Base-by-base conservation (phyloP, 2,888 invertebrate species). In the Thymelicus acteon region DNA sequence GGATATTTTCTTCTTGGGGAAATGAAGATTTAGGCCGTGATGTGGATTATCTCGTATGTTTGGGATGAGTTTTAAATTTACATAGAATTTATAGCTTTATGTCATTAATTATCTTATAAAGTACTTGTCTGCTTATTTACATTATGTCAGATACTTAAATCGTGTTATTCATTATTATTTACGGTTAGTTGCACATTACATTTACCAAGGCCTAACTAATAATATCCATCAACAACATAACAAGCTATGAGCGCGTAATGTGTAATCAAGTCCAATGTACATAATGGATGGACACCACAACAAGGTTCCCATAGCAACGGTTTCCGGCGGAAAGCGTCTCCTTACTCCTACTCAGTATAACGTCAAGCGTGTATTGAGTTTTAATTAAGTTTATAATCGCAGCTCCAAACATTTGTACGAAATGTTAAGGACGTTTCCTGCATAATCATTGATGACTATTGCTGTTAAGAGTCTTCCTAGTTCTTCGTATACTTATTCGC, bases 251-350 rank as follows among this genome's bases (percentile, higher is more conserved):
- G 40, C 60, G 60, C 40, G 57, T 58, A 52, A 15, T 39, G 12
- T 60, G 54, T 68, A 31, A 67, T 60, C 44, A 44, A 54, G 44
- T 67, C 31, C 40, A 69, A 62, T 39, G 48, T 54, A 31, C 63
- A 57, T 57, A 65, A 24, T 48, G 37, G 54, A 44, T 54, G 54
- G 39, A 54, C 63, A 58, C 57, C 73, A 73, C 77, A 78, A 79
- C 79, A 80, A 79, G 79, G 81, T 80, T 84, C 82, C 81, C 80
- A 82, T 82, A 80, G 80, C 78, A 75, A 79, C 79, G 75, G 82
- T 85, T 84, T 91, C 90, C 91, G 88, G 78, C 89, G 89, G 89
- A 89, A 85, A 87, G 78, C 79, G 83, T 84, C 86, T 86, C 77
- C 80, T 82, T 83, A 82, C 83, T 79, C 83, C 81, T 81, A 44